phyloP scores from a whole-genome alignment of 2,113 vertebrate genomes.

The Chauna torquata region DNA sequence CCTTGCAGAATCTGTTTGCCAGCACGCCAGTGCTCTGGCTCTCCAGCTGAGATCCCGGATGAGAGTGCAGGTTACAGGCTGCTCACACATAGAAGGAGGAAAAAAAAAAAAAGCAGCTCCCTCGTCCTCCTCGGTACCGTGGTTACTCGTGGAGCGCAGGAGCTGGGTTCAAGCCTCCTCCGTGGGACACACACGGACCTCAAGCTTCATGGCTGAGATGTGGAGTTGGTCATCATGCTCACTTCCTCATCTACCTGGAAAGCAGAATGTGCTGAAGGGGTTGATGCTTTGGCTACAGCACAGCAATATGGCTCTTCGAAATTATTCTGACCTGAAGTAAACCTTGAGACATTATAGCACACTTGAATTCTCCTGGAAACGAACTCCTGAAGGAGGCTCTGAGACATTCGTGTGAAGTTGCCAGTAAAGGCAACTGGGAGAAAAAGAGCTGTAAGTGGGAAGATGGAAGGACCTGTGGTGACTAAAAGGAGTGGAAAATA shows the following conservation, averaged over 20 bases:
- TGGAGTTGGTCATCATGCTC: neutral
- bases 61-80: rapidly evolving
- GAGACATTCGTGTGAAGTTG: slow-evolving; percentile 20
- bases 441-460: neutral
- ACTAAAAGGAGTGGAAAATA: neutral
- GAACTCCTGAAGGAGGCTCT: slow-evolving; percentile 34
- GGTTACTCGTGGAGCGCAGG: neutral
- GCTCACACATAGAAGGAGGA: neutral
- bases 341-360: neutral
- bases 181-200: rapidly evolving
- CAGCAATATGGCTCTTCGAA: slow-evolving; percentile 11
- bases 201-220: neutral
- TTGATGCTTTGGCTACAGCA: neutral
- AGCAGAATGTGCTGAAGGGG: neutral
- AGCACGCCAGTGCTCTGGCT: rapidly evolving
- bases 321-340: neutral
- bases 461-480: neutral
- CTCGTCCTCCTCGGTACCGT: neutral
- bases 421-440: neutral
- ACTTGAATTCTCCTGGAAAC: slow-evolving; percentile 33
- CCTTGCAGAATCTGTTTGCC: neutral
- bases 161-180: neutral
- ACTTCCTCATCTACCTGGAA: neutral
- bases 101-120: neutral
- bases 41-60: rapidly evolving